Percentiles rank a stretch among this genome's conserved stretches.
phyloP scores from a whole-genome alignment of 2,113 vertebrate species.

The Epinephelus lanceolatus region DNA sequence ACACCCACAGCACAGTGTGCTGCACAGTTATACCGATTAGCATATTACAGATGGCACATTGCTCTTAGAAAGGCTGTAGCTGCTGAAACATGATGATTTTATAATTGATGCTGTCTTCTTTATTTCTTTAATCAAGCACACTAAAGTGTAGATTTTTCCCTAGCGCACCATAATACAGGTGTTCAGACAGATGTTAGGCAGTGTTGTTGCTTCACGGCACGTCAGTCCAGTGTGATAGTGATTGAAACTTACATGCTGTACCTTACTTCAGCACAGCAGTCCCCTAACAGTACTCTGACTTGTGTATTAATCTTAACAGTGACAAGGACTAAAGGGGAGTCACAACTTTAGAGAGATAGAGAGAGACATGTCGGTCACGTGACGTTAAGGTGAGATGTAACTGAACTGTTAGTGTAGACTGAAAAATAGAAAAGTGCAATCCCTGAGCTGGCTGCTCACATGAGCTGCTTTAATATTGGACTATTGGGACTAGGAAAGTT shows the following conservation, averaged over 20 bases:
- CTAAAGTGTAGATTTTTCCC: constrained; percentile 19
- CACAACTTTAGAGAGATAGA: neutral
- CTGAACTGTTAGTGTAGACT: neutral
- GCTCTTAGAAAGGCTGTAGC: neutral
- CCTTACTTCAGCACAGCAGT: neutral
- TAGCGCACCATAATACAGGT: constrained; percentile 21
- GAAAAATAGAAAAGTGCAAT: neutral
- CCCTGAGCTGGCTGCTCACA: neutral
- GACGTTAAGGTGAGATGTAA: neutral
- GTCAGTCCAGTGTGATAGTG: constrained; percentile 14
- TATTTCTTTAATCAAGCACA: constrained; percentile 34
- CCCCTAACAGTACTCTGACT: neutral
- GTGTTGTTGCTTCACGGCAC: constrained; percentile 11
- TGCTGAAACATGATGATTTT: constrained; percentile 24
- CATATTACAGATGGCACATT: neutral
- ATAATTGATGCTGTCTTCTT: constrained; percentile 35
- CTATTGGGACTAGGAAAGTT: neutral
- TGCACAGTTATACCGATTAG: neutral
- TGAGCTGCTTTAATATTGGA: neutral
- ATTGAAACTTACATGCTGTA: constrained; percentile 17
- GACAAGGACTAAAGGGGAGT: neutral
- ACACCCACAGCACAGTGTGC: neutral
- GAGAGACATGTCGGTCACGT: neutral
- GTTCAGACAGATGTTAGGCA: constrained; percentile 51
- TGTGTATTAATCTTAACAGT: neutral